Evolutionary conservation across 2,797 vertebrate species (phyloP), one percentile per base, ranked within the genome.

Genomic region (Erpetoichthys calabaricus): DNA sequence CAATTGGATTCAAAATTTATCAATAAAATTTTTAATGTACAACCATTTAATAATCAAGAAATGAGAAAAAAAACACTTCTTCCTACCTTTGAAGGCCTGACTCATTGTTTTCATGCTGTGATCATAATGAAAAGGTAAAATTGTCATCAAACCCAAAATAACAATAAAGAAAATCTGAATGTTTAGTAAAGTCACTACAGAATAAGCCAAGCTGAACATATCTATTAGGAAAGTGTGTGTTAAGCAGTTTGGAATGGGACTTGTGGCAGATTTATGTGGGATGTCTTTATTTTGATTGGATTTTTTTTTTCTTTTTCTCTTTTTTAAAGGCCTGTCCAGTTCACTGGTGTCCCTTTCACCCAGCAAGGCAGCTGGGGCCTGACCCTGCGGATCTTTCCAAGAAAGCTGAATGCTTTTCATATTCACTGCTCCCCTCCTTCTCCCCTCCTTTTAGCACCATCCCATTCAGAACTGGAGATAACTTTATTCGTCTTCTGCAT

Each of bases 401-500:
- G 73, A 83, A 87, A 82, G 81, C 80, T 67, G 80, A 82, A 85
- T 89, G 90, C 87, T 81, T 92, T 97, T 94, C 86, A 92, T 79
- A 80, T 86, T 82, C 67, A 57, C 53, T 73, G 82, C 86, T 86
- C 86, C 79, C 84, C 86, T 85, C 87, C 87, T 88, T 82, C 79
- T 75, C 85, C 90, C 89, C 93, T 91, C 90, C 91, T 86, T 92
- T 89, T 86, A 80, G 89, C 91, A 90, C 87, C 84, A 81, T 97
- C 92, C 89, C 80, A 91, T 97, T 97, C 89, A 97, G 75, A 69
- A 59, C 70, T 68, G 83, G 85, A 95, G 94, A 97, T 97, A 98
- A 98, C 93, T 96, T 96, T 93, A 96, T 98, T 97, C 93, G 95
- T 92, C 82, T 86, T 86, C 87, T 84, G 88, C 86, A 89, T 97